Percentiles rank a stretch among this genome's conserved stretches.
phyloP scores from a whole-genome alignment of 2,888 invertebrate species.

The Sepioteuthis lessoniana region DNA sequence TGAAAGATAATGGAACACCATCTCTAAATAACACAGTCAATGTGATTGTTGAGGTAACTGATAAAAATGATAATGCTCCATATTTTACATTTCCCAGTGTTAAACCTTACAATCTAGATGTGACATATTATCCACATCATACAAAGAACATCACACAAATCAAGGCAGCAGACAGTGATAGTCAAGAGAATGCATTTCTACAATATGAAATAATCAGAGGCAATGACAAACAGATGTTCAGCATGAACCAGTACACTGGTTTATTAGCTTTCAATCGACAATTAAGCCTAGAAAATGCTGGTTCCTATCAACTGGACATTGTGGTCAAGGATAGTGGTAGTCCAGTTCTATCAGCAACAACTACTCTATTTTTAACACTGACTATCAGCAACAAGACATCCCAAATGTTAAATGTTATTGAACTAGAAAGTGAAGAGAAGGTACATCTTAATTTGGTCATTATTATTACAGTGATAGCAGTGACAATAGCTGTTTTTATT shows the following conservation, averaged over 20 bases:
- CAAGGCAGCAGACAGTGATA: not conserved
- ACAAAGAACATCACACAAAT: not conserved
- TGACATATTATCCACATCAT: not conserved
- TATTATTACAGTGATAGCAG: constrained; percentile 33
- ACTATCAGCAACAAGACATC: constrained; percentile 23
- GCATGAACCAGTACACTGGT: constrained; percentile 33
- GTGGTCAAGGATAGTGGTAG: not conserved
- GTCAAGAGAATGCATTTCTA: constrained; percentile 33
- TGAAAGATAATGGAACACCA: not conserved
- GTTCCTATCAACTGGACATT: not conserved
- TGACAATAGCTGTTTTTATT: not conserved
- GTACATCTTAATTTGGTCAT: not conserved
- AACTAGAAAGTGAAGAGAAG: not conserved
- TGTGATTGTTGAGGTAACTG: constrained; percentile 33
- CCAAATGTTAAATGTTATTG: not conserved
- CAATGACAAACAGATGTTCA: constrained; percentile 12
- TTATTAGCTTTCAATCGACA: not conserved
- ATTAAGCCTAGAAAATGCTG: not conserved
- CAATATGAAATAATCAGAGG: constrained; percentile 13
- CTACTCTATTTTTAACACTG: not conserved
- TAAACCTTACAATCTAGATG: constrained; percentile 13
- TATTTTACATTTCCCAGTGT: constrained; percentile 25
- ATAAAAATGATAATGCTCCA: constrained; percentile 33
- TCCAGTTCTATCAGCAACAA: not conserved
- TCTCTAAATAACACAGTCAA: not conserved